Evolutionary conservation across 1,140 invertebrate genomes (phyloP).

Genomic region (Elysia chlorotica): DNA sequence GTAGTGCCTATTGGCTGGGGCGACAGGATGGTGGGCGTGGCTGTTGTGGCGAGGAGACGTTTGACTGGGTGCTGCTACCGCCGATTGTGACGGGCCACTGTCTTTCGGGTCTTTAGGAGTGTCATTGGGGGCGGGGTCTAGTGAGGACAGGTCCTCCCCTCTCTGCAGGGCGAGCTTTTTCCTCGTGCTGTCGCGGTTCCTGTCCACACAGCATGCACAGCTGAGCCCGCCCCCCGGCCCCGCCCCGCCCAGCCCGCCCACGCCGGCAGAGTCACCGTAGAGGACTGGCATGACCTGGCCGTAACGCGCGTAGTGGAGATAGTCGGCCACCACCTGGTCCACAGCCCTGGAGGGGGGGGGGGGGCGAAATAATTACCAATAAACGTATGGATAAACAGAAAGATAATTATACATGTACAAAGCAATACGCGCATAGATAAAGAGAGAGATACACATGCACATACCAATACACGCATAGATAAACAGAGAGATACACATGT

Average conservation of each 20-base stretch:
- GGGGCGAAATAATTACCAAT: not conserved
- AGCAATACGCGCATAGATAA: not conserved
- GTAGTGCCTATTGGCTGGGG: not conserved
- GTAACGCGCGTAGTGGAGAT: conserved; percentile 44
- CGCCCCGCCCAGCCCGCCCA: conserved; percentile 18
- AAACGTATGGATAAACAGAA: not conserved
- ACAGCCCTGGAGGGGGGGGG: conserved; percentile 18
- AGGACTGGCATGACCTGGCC: conserved; percentile 41
- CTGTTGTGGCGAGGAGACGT: not conserved
- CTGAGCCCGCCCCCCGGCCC: conserved; percentile 17
- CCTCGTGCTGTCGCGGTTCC: conserved; percentile 42
- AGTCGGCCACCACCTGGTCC: conserved; percentile 46
- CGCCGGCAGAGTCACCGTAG: conserved; percentile 26
- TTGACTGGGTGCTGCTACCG: not conserved
- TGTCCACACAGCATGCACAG: conserved; percentile 45
- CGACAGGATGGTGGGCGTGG: not conserved
- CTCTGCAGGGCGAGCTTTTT: conserved; percentile 2
- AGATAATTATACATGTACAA: not conserved
- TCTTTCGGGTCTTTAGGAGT: not conserved
- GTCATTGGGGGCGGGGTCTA: not conserved
- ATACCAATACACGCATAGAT: too few relatives aligned
- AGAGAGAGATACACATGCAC: too few relatives aligned
- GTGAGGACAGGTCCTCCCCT: not conserved
- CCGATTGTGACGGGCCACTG: too few relatives aligned
- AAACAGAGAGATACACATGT: not conserved